A percentile compares a stretch with the other conserved stretches of the same genome.
These are phyloP conservation scores for Hermetia illucens DNA, from an alignment of 1,140 invertebrate species.

Conservation along the genomic window DNA sequence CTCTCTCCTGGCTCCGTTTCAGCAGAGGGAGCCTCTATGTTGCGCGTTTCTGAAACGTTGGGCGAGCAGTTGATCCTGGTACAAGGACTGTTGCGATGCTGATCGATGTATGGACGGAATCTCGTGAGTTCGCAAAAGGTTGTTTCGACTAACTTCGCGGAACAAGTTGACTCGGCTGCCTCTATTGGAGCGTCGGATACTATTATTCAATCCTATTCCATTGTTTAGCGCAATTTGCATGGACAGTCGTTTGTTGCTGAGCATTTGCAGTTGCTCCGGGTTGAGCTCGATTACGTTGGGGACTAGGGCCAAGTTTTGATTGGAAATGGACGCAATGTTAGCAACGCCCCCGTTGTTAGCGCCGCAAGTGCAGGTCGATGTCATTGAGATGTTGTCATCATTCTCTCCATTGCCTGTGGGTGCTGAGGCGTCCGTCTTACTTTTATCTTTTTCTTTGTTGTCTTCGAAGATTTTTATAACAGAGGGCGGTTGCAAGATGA, in stretches of 20 bases:
- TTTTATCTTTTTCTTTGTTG: slow-evolving; percentile 11
- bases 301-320: neutral
- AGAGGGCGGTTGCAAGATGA: slow-evolving; percentile 19
- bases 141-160: slow-evolving; percentile 14
- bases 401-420: slow-evolving; percentile 10
- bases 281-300: slow-evolving; percentile 16
- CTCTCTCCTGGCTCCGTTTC: no score
- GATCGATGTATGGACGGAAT: slow-evolving; percentile 19
- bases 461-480: slow-evolving; percentile 27
- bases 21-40: slow-evolving; percentile 24
- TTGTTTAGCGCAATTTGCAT: slow-evolving; percentile 28
- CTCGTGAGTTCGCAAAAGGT: slow-evolving; percentile 17
- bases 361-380: slow-evolving; percentile 6
- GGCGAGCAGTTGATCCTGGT: slow-evolving; percentile 21
- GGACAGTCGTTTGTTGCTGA: slow-evolving; percentile 27
- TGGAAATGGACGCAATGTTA: slow-evolving; percentile 1
- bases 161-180: slow-evolving; percentile 13
- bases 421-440: slow-evolving; percentile 6
- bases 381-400: slow-evolving; percentile 8
- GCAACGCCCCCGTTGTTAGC: neutral
- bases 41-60: slow-evolving; percentile 21
- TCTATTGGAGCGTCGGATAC: slow-evolving; percentile 18
- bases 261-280: slow-evolving; percentile 22
- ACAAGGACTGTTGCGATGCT: slow-evolving; percentile 13
- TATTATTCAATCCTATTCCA: slow-evolving; percentile 7